phyloP scores from a whole-genome alignment of 37 sponge, comb jelly and placozoan genomes.

The Dysidea cf. avara region DNA sequence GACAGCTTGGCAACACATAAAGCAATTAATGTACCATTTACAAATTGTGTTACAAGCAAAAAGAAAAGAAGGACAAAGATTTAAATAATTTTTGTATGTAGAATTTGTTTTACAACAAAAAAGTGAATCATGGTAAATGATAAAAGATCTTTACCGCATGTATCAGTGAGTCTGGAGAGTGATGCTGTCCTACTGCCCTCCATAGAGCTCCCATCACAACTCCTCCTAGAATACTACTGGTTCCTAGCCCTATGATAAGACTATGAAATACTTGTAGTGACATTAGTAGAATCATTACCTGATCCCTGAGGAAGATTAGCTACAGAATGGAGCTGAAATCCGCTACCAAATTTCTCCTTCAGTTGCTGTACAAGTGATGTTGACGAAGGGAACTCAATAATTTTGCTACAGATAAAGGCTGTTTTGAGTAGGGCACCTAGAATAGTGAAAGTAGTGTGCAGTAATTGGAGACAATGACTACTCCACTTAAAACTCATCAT shows the following conservation, averaged over 20 bases:
- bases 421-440: slow-evolving; percentile 76
- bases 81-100: neutral
- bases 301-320: slow-evolving; percentile 78
- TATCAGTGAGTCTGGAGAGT: slow-evolving; percentile 56
- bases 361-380: slow-evolving; percentile 63
- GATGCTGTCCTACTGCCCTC: slow-evolving; percentile 43
- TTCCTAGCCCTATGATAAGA: slow-evolving; percentile 65
- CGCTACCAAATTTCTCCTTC: slow-evolving; percentile 54
- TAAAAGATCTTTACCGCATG: slow-evolving; percentile 61
- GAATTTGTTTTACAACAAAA: no score
- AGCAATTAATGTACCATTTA: no score
- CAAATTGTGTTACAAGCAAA: no score
- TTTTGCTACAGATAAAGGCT: slow-evolving; percentile 70
- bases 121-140: no score
- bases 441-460: neutral
- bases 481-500: neutral
- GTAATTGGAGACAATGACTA: neutral
- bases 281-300: slow-evolving; percentile 23
- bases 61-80: no score
- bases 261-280: neutral
- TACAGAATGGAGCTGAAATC: slow-evolving; percentile 56
- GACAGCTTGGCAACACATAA: no score
- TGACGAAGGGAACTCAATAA: slow-evolving; percentile 69
- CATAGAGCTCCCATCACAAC: slow-evolving; percentile 70
- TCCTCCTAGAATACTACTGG: slow-evolving; percentile 83